Evolutionary conservation across 1,140 invertebrate genomes (phyloP), one percentile per base, ranked within the genome.

Genomic region (Elymnias hypermnestra): DNA sequence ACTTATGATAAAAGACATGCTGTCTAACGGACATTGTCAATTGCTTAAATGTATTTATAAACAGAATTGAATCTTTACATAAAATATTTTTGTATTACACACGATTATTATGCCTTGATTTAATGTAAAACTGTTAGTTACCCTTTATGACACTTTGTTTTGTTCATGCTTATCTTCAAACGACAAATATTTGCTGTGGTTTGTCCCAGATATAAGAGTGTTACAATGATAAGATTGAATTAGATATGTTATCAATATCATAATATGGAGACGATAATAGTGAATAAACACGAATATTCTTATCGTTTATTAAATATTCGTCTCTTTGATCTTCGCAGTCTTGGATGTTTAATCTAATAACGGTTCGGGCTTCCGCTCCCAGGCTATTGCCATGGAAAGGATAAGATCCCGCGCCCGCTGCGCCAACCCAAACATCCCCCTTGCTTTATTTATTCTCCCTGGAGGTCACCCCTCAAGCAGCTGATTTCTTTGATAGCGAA

Each of bases 401-500:
- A 40, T 52, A 52, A 47, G 19, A 54, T 41, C 58, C 47, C 22
- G 54, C 29, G 50, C 51, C 54, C 53, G 53, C 42, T 37, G 49
- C 55, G 53, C 43, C 37, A 44, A 40, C 38, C 37, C 40, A 55
- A 64, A 57, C 57, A 68, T 69, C 70, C 70, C 68, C 63, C 64
- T 57, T 63, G 15, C 29, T 63, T 65, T 70, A 63, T 70, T 64
- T 63, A 54, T 66, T 68, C 62, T 53, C 60, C 60, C 42, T 63
- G 40, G 40, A 38, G 45, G 21, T 42, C 39, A 37, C 56, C 65
- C 62, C 63, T 53, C 29, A 50, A 74, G 63, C 77, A 82, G 74
- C 74, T 82, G 74, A 82, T 78, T 72, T 57, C 63, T 71, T 70
- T 71, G 51, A 66, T 62, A 51, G 36, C 28, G 42, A 59, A 57